These are phyloP conservation scores for Goniozus legneri DNA, from an alignment of 1,140 invertebrate genomes.

Conservation along the genomic window DNA sequence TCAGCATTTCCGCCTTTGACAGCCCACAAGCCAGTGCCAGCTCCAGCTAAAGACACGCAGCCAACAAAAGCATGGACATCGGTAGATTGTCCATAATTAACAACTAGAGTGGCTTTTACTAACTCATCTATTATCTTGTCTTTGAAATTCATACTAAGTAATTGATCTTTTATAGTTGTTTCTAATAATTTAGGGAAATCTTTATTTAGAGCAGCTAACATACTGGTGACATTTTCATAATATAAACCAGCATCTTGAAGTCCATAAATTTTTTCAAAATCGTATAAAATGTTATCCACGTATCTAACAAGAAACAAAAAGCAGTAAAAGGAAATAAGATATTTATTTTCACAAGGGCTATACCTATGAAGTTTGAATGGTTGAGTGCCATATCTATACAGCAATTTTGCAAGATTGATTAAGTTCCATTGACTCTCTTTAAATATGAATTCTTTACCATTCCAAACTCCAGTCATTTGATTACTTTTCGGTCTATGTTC, in stretches of 20 bases:
- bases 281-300: conserved; percentile 31
- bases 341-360: conserved; percentile 15
- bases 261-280: conserved; percentile 58
- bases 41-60: conserved; percentile 59
- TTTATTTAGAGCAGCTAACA: conserved; percentile 57
- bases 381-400: conserved; percentile 60
- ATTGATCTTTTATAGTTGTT: conserved; percentile 42
- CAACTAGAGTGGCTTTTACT: conserved; percentile 54
- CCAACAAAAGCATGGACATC: conserved; percentile 62
- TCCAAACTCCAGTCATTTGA: conserved; percentile 51
- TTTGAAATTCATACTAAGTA: conserved; percentile 50
- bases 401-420: conserved; percentile 50
- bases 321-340: neutral
- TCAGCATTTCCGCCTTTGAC: conserved; percentile 63
- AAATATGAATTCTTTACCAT: conserved; percentile 57
- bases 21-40: conserved; percentile 57
- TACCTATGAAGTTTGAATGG: conserved; percentile 49
- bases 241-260: conserved; percentile 54
- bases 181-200: conserved; percentile 54
- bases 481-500: conserved; percentile 22
- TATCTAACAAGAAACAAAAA: conserved; percentile 20
- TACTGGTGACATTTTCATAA: conserved; percentile 54
- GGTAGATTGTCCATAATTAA: conserved; percentile 65
- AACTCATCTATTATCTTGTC: conserved; percentile 59
- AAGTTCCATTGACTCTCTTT: conserved; percentile 51